Evolutionary conservation across 2,888 invertebrate genomes (phyloP).

Genomic region (Ametastegia equiseti): DNA sequence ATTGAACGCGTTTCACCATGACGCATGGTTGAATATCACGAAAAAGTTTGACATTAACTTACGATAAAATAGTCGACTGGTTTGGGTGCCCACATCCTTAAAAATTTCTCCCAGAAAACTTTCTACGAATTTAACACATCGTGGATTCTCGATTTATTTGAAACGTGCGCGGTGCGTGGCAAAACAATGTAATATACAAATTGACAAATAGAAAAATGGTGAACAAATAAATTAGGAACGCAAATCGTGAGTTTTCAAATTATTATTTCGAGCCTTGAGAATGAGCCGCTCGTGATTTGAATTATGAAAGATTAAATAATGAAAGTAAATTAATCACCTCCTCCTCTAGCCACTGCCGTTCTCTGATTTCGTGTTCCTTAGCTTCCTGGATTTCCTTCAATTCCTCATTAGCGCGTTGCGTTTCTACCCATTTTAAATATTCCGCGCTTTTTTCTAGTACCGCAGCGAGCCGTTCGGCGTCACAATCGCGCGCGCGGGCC

Average conservation of each 20-base stretch:
- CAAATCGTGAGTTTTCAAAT: not conserved
- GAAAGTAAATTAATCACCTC: slow-evolving; percentile 76
- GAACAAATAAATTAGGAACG: slow-evolving; percentile 10
- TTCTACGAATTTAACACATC: not conserved
- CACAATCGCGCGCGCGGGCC: slow-evolving; percentile 80
- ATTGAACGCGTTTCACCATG: no score
- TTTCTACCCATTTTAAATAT: slow-evolving; percentile 78
- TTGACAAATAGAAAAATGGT: no score
- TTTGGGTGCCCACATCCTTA: slow-evolving; percentile 29
- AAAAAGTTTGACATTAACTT: not conserved
- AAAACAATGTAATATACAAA: no score
- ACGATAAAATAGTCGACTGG: slow-evolving; percentile 43
- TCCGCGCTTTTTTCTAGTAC: slow-evolving; percentile 65
- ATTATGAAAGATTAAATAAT: slow-evolving; percentile 23
- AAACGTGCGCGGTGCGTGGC: not conserved
- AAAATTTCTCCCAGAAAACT: not conserved
- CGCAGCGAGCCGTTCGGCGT: slow-evolving; percentile 79
- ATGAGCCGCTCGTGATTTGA: not conserved
- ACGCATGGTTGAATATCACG: no score
- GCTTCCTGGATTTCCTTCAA: slow-evolving; percentile 78
- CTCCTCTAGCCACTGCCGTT: slow-evolving; percentile 83
- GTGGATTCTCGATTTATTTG: not conserved
- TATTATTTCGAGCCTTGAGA: not conserved
- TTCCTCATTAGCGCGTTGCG: slow-evolving; percentile 76
- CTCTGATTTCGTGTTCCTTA: slow-evolving; percentile 78